Conservation (phyloP, 2,113 vertebrate species). For the Sceloporus tristichus region DNA sequence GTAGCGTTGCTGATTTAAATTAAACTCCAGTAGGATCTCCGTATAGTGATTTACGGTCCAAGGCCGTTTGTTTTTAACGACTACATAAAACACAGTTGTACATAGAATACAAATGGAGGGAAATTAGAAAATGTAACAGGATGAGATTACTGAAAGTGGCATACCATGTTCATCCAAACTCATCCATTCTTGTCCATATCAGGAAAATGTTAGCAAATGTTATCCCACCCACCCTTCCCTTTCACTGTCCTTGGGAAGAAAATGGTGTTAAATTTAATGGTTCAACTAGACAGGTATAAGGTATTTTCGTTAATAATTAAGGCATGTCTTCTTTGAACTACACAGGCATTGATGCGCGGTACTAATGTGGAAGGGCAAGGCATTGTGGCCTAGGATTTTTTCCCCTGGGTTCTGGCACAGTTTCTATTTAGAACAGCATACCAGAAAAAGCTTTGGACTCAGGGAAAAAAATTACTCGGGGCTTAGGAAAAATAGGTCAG, state of each 20-base stretch:
- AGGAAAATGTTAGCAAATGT: conserved; percentile 35
- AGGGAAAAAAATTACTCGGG: neutral
- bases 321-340: neutral
- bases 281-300: conserved; percentile 39
- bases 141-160: conserved; percentile 45
- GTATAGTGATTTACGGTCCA: conserved; percentile 42
- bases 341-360: neutral
- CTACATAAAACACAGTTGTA: conserved; percentile 58
- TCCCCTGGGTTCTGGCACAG: neutral
- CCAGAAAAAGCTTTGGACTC: neutral
- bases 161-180: conserved; percentile 54
- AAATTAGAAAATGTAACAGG: neutral
- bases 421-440: neutral
- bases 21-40: conserved; percentile 54
- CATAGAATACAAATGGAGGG: conserved; percentile 47
- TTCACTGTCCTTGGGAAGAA: conserved; percentile 16
- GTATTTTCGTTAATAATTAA: conserved; percentile 44
- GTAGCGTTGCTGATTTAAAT: conserved; percentile 40
- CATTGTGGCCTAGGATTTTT: neutral
- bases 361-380: neutral
- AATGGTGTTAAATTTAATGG: conserved; percentile 35
- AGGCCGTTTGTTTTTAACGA: conserved; percentile 36
- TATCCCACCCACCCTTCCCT: conserved; percentile 3
- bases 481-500: conserved; percentile 30
- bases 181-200: conserved; percentile 20